A percentile compares a stretch with the other conserved stretches of the same genome.
Evolutionary conservation across 2,888 invertebrate genomes (phyloP).

Genomic region (Holacanthella duospinosa): DNA sequence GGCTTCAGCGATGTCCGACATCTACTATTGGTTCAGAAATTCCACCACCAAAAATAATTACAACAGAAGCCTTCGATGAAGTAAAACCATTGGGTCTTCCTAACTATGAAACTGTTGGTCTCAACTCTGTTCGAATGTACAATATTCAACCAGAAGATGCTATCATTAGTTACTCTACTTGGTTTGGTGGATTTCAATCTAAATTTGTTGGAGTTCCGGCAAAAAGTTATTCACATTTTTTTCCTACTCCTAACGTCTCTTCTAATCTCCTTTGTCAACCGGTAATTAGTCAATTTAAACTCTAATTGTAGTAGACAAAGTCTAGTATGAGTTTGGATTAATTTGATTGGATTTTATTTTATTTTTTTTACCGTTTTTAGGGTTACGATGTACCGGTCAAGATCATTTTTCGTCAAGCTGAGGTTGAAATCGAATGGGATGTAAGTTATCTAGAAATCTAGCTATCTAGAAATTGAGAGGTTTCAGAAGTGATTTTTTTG

Average conservation of each 20-base stretch:
- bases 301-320: background rate
- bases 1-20: background rate
- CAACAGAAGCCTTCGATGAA: background rate
- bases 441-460: conserved; percentile 8
- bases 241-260: background rate
- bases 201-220: background rate
- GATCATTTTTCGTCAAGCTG: conserved; percentile 22
- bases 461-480: background rate
- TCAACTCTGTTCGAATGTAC: conserved; percentile 28
- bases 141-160: conserved; percentile 19
- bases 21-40: background rate
- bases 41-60: background rate
- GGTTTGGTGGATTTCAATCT: conserved; percentile 18
- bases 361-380: background rate
- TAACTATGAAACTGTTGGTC: conserved; percentile 29
- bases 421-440: conserved; percentile 26
- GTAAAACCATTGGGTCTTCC: conserved; percentile 12
- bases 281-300: background rate
- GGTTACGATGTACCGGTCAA: conserved; percentile 25
- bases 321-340: no score
- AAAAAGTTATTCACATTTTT: background rate
- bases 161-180: conserved; percentile 14
- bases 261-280: background rate
- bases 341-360: background rate
- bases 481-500: background rate